Percentiles rank a stretch among this genome's conserved stretches.
Conservation (phyloP, 2,888 invertebrate genomes). For the Nymphalis urticae region DNA sequence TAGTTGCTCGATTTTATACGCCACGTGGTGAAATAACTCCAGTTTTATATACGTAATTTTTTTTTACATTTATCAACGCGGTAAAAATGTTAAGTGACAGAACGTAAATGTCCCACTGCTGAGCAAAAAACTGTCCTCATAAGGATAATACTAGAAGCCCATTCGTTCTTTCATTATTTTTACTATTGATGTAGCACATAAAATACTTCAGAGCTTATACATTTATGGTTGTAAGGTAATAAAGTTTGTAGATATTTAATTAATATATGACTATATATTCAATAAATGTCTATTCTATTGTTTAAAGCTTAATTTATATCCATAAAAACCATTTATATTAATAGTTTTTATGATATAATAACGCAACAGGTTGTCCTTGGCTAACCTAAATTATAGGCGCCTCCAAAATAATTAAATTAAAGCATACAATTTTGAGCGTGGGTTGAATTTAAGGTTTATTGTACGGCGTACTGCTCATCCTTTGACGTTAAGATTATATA, state of each 20-base stretch:
- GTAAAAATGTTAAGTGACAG: too few species aligned
- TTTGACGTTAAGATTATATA: slow-evolving; percentile 17
- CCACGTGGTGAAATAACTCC: slow-evolving; percentile 8
- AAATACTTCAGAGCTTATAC: too few species aligned
- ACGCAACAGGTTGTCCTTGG: slow-evolving; percentile 28
- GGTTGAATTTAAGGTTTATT: slow-evolving; percentile 22
- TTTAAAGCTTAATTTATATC: slow-evolving; percentile 7
- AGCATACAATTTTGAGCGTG: slow-evolving; percentile 24
- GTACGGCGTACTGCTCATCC: slow-evolving; percentile 15
- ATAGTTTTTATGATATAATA: slow-evolving; percentile 24
- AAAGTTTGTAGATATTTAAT: too few species aligned
- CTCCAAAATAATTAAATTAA: slow-evolving; percentile 21
- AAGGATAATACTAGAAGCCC: too few species aligned
- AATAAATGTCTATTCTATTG: too few species aligned
- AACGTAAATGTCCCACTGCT: too few species aligned
- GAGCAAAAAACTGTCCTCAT: too few species aligned
- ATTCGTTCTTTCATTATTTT: too few species aligned
- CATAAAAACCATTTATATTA: slow-evolving; percentile 33
- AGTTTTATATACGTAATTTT: slow-evolving; percentile 3
- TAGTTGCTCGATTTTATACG: slow-evolving; percentile 3
- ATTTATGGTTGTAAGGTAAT: too few species aligned
- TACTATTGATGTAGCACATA: too few species aligned
- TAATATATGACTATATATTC: too few species aligned
- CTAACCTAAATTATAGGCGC: slow-evolving; percentile 29
- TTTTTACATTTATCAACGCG: too few species aligned